Conservation (phyloP, 2,797 vertebrate species). For the Astyanax mexicanus region DNA sequence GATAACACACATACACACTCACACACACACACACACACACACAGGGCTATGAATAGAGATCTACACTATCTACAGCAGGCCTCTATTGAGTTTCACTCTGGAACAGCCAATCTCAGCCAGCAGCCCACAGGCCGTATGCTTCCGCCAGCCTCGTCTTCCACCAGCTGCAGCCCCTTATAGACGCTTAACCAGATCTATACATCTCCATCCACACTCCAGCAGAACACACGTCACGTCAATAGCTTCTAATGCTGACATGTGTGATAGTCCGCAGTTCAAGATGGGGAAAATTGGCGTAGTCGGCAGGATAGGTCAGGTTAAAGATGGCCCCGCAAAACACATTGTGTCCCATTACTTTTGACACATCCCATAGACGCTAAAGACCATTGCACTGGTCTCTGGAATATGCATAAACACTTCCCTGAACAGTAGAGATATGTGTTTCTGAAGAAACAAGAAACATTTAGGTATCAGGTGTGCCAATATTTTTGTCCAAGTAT, state of each 20-base stretch:
- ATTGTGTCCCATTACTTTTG: no score
- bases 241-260: not conserved
- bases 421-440: no score
- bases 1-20: not conserved
- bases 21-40: slow-evolving; percentile 7
- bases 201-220: not conserved
- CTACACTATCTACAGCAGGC: slow-evolving; percentile 32
- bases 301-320: no score
- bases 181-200: not conserved
- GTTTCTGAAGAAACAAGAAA: no score
- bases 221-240: not conserved
- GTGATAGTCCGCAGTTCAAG: not conserved
- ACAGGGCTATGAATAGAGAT: slow-evolving; percentile 24
- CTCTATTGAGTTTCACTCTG: slow-evolving; percentile 42
- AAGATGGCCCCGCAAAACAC: no score
- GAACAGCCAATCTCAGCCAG: slow-evolving; percentile 10
- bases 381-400: no score
- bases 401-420: no score
- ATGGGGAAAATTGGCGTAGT: no score
- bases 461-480: no score
- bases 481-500: no score
- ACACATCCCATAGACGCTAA: no score
- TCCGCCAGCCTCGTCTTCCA: not conserved
- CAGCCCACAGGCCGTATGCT: slow-evolving; percentile 9
- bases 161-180: not conserved